A percentile compares a stretch with the other conserved stretches of the same genome.
phyloP scores from a whole-genome alignment of 1,140 invertebrate species.

The Magallana gigas region DNA sequence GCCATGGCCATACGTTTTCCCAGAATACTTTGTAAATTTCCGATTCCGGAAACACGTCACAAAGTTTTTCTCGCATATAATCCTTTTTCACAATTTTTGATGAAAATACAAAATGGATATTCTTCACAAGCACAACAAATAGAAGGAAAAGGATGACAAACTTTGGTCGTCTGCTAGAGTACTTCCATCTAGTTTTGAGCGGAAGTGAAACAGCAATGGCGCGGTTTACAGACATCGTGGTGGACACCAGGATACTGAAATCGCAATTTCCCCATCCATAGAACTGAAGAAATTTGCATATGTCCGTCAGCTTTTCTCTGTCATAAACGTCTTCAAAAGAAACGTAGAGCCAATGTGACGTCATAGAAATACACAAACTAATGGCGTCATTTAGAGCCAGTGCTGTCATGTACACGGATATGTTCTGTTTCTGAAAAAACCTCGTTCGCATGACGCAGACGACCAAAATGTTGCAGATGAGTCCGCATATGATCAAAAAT shows the following conservation, averaged over 20 bases:
- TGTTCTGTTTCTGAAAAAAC: slow-evolving; percentile 67
- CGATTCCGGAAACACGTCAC: slow-evolving; percentile 58
- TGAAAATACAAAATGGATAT: slow-evolving; percentile 68
- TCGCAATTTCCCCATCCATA: slow-evolving; percentile 71
- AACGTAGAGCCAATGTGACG: slow-evolving; percentile 69
- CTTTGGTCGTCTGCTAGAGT: slow-evolving; percentile 65
- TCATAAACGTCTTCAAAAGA: slow-evolving; percentile 62
- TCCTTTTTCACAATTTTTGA: slow-evolving; percentile 65
- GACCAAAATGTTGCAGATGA: slow-evolving; percentile 62
- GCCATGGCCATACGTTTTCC: slow-evolving; percentile 63
- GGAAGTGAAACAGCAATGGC: slow-evolving; percentile 68
- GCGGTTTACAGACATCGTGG: slow-evolving; percentile 68
- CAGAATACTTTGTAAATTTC: slow-evolving; percentile 62
- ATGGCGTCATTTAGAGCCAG: slow-evolving; percentile 64
- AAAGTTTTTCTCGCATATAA: slow-evolving; percentile 63
- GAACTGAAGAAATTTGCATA: slow-evolving; percentile 73
- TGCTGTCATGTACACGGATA: slow-evolving; percentile 67
- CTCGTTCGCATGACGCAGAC: slow-evolving; percentile 67
- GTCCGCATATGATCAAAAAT: slow-evolving; percentile 63
- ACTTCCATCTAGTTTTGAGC: slow-evolving; percentile 52
- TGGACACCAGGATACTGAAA: slow-evolving; percentile 65
- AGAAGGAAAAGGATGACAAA: slow-evolving; percentile 53
- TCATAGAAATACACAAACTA: slow-evolving; percentile 63
- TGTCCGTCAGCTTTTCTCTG: slow-evolving; percentile 40
- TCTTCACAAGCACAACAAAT: slow-evolving; percentile 61